These are phyloP conservation scores for Apodemia zela DNA, from an alignment of 2,888 invertebrate species.

Conservation along the genomic window DNA sequence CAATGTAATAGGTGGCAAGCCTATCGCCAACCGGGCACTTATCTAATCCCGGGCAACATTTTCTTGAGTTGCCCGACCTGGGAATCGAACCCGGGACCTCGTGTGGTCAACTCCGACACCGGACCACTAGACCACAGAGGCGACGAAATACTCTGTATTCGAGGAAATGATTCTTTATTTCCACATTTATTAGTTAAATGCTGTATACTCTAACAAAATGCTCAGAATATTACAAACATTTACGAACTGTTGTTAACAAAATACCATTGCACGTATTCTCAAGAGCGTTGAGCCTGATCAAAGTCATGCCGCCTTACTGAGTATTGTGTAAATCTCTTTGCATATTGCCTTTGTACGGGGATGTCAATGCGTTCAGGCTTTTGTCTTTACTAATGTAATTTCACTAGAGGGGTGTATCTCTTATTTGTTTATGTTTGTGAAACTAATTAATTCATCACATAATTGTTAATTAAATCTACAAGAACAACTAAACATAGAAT, in stretches of 20 bases:
- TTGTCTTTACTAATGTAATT: conserved; percentile 14
- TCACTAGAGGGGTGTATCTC: not conserved
- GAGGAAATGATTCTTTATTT: not conserved
- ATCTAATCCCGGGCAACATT: too few species aligned
- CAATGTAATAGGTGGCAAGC: too few species aligned
- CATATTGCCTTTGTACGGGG: conserved; percentile 17
- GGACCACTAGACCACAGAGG: too few species aligned
- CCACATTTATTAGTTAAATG: conserved; percentile 1
- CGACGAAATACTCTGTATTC: not conserved
- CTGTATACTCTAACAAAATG: not conserved
- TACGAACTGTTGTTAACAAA: conserved; percentile 20
- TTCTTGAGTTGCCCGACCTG: too few species aligned
- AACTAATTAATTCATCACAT: conserved; percentile 5
- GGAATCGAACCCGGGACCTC: too few species aligned
- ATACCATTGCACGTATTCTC: conserved; percentile 18
- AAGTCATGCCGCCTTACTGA: conserved; percentile 18
- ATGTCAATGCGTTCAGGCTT: conserved; percentile 7
- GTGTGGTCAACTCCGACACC: too few species aligned
- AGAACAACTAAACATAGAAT: too few species aligned
- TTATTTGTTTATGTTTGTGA: not conserved
- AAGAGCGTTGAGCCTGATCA: conserved; percentile 15
- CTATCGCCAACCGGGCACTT: too few species aligned
- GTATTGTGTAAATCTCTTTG: conserved; percentile 21
- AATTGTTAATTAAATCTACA: not conserved
- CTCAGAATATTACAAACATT: conserved; percentile 15